Conservation (phyloP, 2,888 invertebrate species). For the Pristionchus mayeri region DNA sequence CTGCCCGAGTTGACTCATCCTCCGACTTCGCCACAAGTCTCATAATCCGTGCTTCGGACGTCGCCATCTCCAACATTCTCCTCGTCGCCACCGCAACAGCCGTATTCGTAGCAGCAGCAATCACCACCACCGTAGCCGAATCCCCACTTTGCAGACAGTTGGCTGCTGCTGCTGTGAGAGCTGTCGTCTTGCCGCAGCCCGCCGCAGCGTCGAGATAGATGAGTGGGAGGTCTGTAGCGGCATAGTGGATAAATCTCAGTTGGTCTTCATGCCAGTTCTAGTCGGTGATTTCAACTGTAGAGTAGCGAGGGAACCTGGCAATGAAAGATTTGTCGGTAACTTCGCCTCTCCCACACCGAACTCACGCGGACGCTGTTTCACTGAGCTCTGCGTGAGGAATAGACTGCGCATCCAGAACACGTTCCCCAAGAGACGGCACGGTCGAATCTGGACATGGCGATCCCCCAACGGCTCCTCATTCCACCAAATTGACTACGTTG, state of each 20-base stretch:
- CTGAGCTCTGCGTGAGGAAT: too few species aligned
- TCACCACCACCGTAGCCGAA: neutral
- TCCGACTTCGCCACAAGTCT: neutral
- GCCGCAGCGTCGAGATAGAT: neutral
- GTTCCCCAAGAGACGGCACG: too few species aligned
- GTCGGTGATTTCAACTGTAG: too few species aligned
- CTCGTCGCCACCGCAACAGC: neutral
- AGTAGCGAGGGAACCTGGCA: too few species aligned
- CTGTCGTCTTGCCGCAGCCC: neutral
- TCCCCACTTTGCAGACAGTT: neutral
- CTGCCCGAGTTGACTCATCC: neutral
- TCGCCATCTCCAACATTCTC: neutral
- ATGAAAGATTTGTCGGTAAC: too few species aligned
- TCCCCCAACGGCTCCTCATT: too few species aligned
- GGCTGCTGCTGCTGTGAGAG: neutral
- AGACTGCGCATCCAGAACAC: too few species aligned
- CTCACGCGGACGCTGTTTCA: too few species aligned
- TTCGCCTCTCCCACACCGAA: too few species aligned
- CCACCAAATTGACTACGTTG: too few species aligned
- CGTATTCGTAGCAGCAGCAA: neutral
- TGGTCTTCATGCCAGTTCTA: neutral
- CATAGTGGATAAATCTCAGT: neutral
- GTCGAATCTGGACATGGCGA: too few species aligned
- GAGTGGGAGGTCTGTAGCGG: neutral
- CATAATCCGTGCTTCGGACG: neutral